A percentile compares a stretch with the other conserved stretches of the same genome.
phyloP scores from a whole-genome alignment of 2,113 vertebrate species.

The Candoia aspera region DNA sequence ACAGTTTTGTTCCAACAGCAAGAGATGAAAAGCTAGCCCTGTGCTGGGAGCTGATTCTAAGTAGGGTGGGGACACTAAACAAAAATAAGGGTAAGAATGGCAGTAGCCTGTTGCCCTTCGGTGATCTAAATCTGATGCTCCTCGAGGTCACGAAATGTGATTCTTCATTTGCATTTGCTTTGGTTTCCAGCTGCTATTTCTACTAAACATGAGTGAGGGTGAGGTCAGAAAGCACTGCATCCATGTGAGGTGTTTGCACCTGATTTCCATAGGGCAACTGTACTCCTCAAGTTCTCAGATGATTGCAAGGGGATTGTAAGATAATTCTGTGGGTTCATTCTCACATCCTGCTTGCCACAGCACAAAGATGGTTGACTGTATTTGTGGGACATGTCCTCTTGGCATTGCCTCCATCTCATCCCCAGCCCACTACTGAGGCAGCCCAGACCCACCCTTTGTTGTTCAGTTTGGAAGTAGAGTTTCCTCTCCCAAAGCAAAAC shows the following conservation, averaged over 20 bases:
- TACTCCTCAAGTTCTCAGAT: neutral
- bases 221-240: neutral
- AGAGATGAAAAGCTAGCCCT: neutral
- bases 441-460: neutral
- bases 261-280: too few relatives aligned
- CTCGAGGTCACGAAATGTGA: neutral
- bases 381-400: neutral
- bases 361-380: neutral
- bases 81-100: slow-evolving; percentile 25
- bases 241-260: neutral
- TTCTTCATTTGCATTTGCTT: slow-evolving; percentile 4
- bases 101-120: slow-evolving; percentile 20
- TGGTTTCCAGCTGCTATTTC: slow-evolving; percentile 21
- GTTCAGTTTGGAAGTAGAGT: neutral
- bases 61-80: neutral
- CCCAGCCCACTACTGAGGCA: neutral
- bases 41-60: neutral
- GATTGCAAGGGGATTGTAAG: neutral
- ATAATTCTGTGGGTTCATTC: neutral
- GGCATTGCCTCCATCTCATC: neutral
- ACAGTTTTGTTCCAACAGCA: neutral
- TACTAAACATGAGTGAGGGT: neutral
- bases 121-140: slow-evolving; percentile 10
- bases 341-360: neutral
- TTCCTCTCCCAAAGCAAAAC: neutral